phyloP scores from a whole-genome alignment of 2,797 vertebrate genomes.

The Coluber constrictor region DNA sequence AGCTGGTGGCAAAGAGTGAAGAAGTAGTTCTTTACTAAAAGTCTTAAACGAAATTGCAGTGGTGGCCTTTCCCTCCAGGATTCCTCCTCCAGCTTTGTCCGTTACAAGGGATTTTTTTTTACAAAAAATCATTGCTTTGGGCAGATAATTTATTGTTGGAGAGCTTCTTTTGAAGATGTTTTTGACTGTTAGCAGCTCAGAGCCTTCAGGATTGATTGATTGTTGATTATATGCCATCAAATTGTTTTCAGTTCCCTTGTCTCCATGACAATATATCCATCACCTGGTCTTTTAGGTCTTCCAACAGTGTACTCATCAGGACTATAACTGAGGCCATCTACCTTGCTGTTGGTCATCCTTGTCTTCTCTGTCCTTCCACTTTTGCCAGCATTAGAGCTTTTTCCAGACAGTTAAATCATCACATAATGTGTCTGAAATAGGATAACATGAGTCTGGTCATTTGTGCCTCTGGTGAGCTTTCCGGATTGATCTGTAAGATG shows the following conservation, averaged over 20 bases:
- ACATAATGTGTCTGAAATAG: background rate
- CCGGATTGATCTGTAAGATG: background rate
- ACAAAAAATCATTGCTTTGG: background rate
- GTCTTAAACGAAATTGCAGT: background rate
- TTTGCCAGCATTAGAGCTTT: background rate
- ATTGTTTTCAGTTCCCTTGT: background rate
- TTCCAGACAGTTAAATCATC: background rate
- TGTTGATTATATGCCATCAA: background rate
- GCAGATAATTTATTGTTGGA: background rate
- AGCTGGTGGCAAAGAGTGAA: background rate
- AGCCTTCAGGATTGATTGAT: background rate
- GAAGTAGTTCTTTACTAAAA: background rate
- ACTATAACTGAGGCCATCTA: background rate
- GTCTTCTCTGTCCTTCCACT: background rate
- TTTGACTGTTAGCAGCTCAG: background rate
- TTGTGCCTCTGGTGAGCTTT: background rate
- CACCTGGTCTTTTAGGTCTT: background rate
- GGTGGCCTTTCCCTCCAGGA: background rate
- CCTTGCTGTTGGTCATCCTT: background rate
- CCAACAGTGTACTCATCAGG: background rate
- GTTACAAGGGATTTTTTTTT: background rate
- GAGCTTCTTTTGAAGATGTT: background rate
- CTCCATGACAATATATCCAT: background rate
- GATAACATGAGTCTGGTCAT: background rate
- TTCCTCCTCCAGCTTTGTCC: background rate